Conservation (phyloP, 2,888 invertebrate species). For the Thecophora atra region DNA sequence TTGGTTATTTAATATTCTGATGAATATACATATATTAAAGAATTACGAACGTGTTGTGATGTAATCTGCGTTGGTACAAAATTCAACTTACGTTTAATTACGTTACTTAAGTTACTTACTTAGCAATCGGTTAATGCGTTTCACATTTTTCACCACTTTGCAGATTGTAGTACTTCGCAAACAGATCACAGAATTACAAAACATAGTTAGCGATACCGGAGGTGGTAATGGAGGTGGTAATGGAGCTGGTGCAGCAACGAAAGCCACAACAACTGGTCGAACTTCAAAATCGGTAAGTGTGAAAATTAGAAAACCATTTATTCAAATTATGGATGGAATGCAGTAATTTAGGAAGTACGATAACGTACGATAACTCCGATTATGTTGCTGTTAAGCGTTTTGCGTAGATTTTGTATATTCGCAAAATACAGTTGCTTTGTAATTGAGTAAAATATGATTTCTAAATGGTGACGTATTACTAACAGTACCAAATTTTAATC, state of each 20-base stretch:
- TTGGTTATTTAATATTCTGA: neutral
- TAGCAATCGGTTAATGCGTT: neutral
- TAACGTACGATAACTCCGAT: no score
- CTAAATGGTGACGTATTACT: no score
- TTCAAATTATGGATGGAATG: neutral
- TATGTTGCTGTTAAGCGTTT: no score
- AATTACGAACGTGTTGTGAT: neutral
- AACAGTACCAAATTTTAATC: neutral
- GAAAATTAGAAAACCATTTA: neutral
- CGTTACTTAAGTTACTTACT: neutral
- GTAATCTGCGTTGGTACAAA: neutral
- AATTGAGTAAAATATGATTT: no score
- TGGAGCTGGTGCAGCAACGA: conserved; percentile 26
- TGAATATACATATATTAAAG: neutral
- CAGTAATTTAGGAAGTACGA: neutral
- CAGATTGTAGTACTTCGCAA: conserved; percentile 64
- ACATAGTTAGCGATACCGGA: conserved; percentile 54
- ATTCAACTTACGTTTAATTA: neutral
- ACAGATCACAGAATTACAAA: conserved; percentile 62
- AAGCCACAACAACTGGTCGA: conserved; percentile 44
- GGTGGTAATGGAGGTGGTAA: conserved; percentile 39
- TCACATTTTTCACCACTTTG: conserved; percentile 40
- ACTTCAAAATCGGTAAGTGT: conserved; percentile 59
- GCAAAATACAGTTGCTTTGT: no score
- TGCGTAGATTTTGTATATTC: no score